A percentile compares a stretch with the other conserved stretches of the same genome.
Conservation (phyloP, 2,113 vertebrate genomes). For the Phainopepla nitens region DNA sequence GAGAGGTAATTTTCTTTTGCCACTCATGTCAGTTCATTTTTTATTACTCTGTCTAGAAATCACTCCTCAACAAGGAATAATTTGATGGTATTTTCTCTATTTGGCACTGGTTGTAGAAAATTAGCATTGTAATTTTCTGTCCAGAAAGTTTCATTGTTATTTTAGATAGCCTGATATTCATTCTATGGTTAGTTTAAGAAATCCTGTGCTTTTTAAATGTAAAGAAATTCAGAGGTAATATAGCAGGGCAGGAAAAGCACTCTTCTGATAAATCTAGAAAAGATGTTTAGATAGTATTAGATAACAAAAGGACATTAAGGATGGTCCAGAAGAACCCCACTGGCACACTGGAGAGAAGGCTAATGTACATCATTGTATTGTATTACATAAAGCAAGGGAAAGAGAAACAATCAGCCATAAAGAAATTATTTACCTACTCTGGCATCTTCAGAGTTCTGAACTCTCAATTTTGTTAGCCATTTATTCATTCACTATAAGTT, state of each 20-base stretch:
- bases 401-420: not conserved
- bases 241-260: not conserved
- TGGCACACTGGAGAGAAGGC: not conserved
- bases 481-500: not conserved
- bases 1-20: not conserved
- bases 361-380: not conserved
- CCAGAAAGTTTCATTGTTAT: not conserved
- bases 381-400: not conserved
- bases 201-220: not conserved
- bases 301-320: not conserved
- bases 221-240: not conserved
- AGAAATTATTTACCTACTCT: not conserved
- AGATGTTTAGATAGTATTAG: not conserved
- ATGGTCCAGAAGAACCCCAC: not conserved
- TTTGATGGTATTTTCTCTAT: not conserved
- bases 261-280: not conserved
- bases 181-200: not conserved
- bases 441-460: not conserved
- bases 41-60: not conserved
- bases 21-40: not conserved
- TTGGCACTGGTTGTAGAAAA: not conserved
- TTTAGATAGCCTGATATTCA: not conserved
- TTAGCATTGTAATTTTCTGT: not conserved
- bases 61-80: not conserved
- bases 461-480: not conserved